Evolutionary conservation across 1,140 invertebrate genomes (phyloP).

Genomic region (Camponotus vicinus): DNA sequence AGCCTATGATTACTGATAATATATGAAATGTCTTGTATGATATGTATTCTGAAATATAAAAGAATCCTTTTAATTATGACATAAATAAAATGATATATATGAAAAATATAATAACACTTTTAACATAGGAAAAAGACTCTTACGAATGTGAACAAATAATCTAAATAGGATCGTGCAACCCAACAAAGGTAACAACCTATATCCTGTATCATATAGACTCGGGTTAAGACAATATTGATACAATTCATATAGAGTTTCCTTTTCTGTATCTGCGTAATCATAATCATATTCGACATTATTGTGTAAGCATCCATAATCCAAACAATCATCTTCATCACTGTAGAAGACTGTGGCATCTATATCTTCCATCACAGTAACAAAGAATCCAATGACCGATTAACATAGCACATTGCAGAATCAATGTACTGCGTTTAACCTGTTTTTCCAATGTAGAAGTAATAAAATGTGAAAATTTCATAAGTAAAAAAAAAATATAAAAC

Average conservation of each 20-base stretch:
- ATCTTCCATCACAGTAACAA: slow-evolving; percentile 65
- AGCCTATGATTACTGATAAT: slow-evolving; percentile 78
- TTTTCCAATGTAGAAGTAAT: background rate
- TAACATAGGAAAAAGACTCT: slow-evolving; percentile 55
- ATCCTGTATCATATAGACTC: slow-evolving; percentile 78
- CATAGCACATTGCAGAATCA: slow-evolving; percentile 33
- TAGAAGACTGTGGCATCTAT: slow-evolving; percentile 75
- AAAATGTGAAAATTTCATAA: background rate
- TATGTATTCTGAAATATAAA: slow-evolving; percentile 71
- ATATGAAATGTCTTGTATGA: slow-evolving; percentile 75
- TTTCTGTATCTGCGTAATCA: slow-evolving; percentile 76
- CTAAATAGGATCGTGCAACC: slow-evolving; percentile 77
- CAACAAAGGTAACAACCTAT: slow-evolving; percentile 79
- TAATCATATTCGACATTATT: slow-evolving; percentile 77
- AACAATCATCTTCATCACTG: slow-evolving; percentile 77
- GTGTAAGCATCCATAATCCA: slow-evolving; percentile 74
- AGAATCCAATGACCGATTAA: slow-evolving; percentile 25
- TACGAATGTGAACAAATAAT: slow-evolving; percentile 77
- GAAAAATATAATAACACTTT: background rate
- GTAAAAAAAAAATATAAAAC: background rate
- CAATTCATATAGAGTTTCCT: slow-evolving; percentile 77
- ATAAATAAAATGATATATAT: background rate
- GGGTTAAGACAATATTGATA: slow-evolving; percentile 80
- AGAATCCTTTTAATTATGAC: background rate
- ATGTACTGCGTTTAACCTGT: slow-evolving; percentile 7